phyloP scores from a whole-genome alignment of 2,888 invertebrate genomes.

The Caenorhabditis parvicauda region DNA sequence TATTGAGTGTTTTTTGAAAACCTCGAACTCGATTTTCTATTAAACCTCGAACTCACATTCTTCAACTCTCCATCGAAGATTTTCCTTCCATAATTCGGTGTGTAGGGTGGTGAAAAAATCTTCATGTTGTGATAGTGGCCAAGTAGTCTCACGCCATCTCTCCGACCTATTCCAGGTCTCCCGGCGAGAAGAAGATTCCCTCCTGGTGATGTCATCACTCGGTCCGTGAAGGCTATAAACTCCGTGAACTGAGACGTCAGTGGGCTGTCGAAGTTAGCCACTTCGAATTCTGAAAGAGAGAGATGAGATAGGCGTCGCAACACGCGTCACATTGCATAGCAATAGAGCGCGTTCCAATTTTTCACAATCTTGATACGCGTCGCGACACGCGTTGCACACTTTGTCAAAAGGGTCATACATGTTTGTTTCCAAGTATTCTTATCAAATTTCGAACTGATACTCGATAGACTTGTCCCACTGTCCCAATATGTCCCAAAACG shows the following conservation, averaged over 20 bases:
- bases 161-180: conserved; percentile 77
- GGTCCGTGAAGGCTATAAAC: conserved; percentile 71
- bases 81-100: conserved; percentile 69
- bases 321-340: too few species aligned
- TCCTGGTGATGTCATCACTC: conserved; percentile 64
- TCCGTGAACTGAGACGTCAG: conserved; percentile 73
- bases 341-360: too few species aligned
- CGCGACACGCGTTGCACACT: too few species aligned
- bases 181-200: conserved; percentile 75
- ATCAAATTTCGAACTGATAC: too few species aligned
- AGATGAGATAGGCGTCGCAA: background rate
- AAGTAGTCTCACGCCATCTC: conserved; percentile 76
- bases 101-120: conserved; percentile 68
- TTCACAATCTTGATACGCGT: too few species aligned
- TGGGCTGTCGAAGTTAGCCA: conserved; percentile 70
- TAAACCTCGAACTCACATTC: conserved; percentile 52
- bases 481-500: too few species aligned
- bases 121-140: conserved; percentile 75
- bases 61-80: conserved; percentile 80
- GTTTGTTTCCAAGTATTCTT: too few species aligned
- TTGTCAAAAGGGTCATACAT: too few species aligned
- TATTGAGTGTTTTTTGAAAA: too few species aligned
- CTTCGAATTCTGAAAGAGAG: conserved; percentile 70
- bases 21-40: background rate
- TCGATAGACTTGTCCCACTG: too few species aligned